Percentiles rank a stretch among this genome's conserved stretches.
phyloP scores from a whole-genome alignment of 2,888 invertebrate species.

The Lasioglossum lativentre region DNA sequence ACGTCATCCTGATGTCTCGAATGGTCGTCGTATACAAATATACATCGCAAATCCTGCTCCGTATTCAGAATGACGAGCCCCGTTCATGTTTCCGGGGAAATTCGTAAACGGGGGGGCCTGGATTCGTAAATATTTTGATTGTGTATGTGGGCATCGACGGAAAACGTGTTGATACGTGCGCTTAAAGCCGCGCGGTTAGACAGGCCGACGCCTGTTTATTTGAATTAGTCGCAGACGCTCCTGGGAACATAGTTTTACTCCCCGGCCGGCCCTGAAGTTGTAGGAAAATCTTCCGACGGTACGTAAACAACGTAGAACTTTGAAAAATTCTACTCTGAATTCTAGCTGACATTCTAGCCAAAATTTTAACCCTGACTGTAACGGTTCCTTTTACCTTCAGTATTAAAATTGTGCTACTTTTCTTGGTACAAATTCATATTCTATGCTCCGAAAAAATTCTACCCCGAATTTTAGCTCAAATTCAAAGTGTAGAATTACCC shows the following conservation, averaged over 20 bases:
- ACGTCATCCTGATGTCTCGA: neutral
- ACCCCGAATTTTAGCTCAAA: no score
- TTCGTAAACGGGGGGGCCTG: neutral
- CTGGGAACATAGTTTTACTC: neutral
- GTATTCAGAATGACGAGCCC: neutral
- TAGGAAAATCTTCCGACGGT: neutral
- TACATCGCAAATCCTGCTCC: neutral
- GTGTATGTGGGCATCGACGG: conserved; percentile 5
- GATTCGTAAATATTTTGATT: conserved; percentile 40
- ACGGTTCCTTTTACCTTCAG: no score
- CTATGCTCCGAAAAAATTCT: no score
- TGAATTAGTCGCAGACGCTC: conserved; percentile 36
- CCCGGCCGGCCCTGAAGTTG: neutral
- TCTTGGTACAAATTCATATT: no score
- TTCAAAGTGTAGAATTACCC: no score
- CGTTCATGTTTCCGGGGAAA: neutral
- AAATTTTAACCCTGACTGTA: no score
- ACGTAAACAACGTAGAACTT: neutral
- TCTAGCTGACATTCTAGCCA: no score
- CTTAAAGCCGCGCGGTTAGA: conserved; percentile 9
- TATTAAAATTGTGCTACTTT: no score
- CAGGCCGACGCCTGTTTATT: conserved; percentile 31
- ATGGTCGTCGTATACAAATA: neutral
- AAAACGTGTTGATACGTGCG: conserved; percentile 41
- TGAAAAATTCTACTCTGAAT: neutral